These are phyloP conservation scores for Tenthredo livida DNA, from an alignment of 2,888 invertebrate genomes.

Conservation along the genomic window DNA sequence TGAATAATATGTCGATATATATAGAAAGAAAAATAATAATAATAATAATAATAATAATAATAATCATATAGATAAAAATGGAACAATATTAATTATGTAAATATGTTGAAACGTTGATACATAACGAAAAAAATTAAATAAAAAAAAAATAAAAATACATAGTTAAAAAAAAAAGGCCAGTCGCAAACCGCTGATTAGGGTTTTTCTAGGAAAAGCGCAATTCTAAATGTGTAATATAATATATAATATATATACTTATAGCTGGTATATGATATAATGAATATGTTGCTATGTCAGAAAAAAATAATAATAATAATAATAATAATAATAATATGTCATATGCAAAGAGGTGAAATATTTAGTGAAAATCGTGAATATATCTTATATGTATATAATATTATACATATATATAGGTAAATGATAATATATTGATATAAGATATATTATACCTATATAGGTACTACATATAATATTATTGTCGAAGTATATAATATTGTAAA, in stretches of 20 bases:
- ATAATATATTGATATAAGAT: slow-evolving; percentile 8
- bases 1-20: no score
- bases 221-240: slow-evolving; percentile 52
- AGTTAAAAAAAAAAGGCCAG: slow-evolving; percentile 3
- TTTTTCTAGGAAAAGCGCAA: slow-evolving; percentile 42
- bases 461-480: slow-evolving; percentile 16
- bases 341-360: neutral
- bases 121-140: neutral
- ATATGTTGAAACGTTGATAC: slow-evolving; percentile 8
- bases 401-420: neutral
- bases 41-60: neutral
- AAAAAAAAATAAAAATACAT: neutral
- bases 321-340: neutral
- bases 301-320: neutral
- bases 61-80: neutral
- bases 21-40: neutral
- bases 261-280: slow-evolving; percentile 8
- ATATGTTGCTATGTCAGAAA: neutral
- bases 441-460: neutral
- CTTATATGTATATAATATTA: neutral
- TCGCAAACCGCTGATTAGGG: slow-evolving; percentile 20
- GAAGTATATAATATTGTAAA: slow-evolving; percentile 56
- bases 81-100: slow-evolving; percentile 7
- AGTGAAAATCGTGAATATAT: neutral
- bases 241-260: neutral